Conservation (phyloP, 2,797 vertebrate genomes). For the Amazona finschi region DNA sequence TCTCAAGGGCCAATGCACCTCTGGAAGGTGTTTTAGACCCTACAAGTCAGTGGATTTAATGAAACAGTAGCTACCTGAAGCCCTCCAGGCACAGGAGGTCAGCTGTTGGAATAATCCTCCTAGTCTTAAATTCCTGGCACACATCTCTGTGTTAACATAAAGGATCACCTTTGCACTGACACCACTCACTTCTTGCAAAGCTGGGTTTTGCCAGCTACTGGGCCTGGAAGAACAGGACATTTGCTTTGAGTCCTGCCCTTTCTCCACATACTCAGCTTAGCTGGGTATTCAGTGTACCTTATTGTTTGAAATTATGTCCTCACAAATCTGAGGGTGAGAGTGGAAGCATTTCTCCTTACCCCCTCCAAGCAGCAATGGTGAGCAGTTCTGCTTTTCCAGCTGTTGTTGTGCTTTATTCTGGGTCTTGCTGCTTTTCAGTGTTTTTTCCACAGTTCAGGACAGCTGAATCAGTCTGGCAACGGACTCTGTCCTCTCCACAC, state of each 20-base stretch:
- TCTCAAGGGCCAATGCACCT: slow-evolving; percentile 4
- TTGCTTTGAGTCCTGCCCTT: neutral
- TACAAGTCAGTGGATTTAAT: neutral
- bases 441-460: neutral
- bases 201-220: neutral
- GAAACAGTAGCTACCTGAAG: neutral
- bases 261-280: neutral
- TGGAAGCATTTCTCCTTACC: neutral
- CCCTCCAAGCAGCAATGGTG: neutral
- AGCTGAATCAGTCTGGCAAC: neutral
- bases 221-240: neutral
- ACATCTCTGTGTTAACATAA: neutral
- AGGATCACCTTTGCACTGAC: neutral
- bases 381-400: neutral
- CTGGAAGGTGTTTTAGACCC: neutral
- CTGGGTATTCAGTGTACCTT: neutral
- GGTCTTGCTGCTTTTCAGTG: neutral
- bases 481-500: neutral
- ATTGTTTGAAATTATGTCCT: neutral
- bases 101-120: neutral
- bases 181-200: neutral
- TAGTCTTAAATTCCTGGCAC: neutral
- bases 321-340: neutral
- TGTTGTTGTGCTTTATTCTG: neutral
- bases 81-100: neutral